Base-by-base conservation (phyloP, 2,888 invertebrate species). In the Cataglyphis rosenhaueri region DNA sequence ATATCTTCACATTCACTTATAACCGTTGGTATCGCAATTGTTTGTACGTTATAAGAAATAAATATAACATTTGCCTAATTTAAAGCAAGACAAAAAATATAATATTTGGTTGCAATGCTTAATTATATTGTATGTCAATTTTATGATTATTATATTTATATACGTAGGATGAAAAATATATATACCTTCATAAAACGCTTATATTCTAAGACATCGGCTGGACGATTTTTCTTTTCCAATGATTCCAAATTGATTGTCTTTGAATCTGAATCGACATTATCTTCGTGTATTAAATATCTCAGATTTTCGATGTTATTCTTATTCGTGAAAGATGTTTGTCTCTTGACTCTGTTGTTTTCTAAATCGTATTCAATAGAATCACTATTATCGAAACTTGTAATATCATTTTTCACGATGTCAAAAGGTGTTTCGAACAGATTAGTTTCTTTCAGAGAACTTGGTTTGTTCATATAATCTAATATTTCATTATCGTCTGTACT, bases 131-230 rank as follows among this genome's bases (percentile, higher is more conserved):
- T 35, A 62, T n/a, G 6, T 29, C 10, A 35, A 70, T 32, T 55
- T 38, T 55, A 25, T 35, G 2, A 21, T 21, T 12, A 9, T 70
- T 21, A 9, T 1, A 29, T 15, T 21, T 29, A 32, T 62, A 32
- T 1, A 62, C 4, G 9, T 1, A 48, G 10, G 10, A 38, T 35
- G 18, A 64, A 25, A 9, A 41, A 55, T 44, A 55, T 8, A 86
- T 6, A 21, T 29, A 12, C 93, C 86, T 92, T 92, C 3, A 93
- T 86, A 64, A 93, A 93, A 35, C 91, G 89, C 65, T 93, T 93
- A 83, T 93, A 93, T 68, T 92, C 92, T 21, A 92, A 85, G 10
- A 93, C 88, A 71, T 92, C 93, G 35, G 92, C 92, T 1, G 93
- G 93, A 82, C 92, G 92, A 86, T 93, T 93, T 38, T 89, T 90